A percentile compares a stretch with the other conserved stretches of the same genome.
Evolutionary conservation across 2,888 invertebrate species (phyloP).

Genomic region (Mesorhabditis sp.): DNA sequence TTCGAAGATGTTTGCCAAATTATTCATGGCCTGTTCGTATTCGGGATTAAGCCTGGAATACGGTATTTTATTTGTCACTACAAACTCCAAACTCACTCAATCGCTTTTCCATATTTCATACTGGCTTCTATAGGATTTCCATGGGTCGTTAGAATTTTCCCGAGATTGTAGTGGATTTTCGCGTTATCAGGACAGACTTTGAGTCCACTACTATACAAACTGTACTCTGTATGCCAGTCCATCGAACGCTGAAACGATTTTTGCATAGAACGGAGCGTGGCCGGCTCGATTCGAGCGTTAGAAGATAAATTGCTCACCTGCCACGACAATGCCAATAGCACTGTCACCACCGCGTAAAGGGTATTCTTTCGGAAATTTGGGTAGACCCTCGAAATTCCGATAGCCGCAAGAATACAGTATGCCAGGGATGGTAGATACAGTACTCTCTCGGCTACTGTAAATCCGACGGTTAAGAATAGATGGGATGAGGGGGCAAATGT

Average conservation of each 20-base stretch:
- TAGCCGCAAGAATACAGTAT: slow-evolving; percentile 55
- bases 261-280: too few relatives aligned
- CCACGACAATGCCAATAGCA: too few relatives aligned
- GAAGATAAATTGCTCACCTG: too few relatives aligned
- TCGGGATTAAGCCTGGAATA: slow-evolving; percentile 70
- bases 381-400: too few relatives aligned
- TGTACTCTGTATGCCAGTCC: slow-evolving; percentile 34
- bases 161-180: slow-evolving; percentile 84
- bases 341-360: too few relatives aligned
- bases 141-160: slow-evolving; percentile 76
- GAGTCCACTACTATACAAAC: slow-evolving; percentile 76
- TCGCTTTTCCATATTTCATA: slow-evolving; percentile 67
- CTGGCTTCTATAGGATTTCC: slow-evolving; percentile 72
- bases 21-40: slow-evolving; percentile 89
- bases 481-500: slow-evolving; percentile 83
- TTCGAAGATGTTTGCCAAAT: slow-evolving; percentile 75
- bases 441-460: slow-evolving; percentile 82
- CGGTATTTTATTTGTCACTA: background rate
- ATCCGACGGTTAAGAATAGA: slow-evolving; percentile 79
- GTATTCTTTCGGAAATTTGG: too few relatives aligned
- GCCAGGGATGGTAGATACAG: slow-evolving; percentile 79
- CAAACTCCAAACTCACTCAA: slow-evolving; percentile 20
- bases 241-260: slow-evolving; percentile 27
- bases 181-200: slow-evolving; percentile 87
- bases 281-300: too few relatives aligned